phyloP scores from a whole-genome alignment of 2,797 vertebrate species.

The Sciurus carolinensis region DNA sequence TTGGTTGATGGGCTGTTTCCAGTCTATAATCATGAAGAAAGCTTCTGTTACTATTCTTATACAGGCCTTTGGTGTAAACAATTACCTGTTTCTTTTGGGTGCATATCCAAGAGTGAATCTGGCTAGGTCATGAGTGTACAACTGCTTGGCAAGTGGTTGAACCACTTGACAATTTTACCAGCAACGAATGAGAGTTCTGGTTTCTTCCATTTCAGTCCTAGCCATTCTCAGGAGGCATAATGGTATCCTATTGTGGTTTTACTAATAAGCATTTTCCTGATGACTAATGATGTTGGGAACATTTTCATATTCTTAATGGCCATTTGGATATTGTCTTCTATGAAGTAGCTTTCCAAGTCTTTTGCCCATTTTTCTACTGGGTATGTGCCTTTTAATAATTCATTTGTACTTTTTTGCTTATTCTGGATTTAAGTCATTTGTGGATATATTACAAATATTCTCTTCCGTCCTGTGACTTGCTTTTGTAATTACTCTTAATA shows the following conservation, averaged over 20 bases:
- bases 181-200: not conserved
- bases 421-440: not conserved
- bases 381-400: not conserved
- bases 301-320: slow-evolving; percentile 28
- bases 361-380: not conserved
- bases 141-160: not conserved
- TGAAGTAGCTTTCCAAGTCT: slow-evolving; percentile 47
- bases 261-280: not conserved
- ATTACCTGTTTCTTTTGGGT: not conserved
- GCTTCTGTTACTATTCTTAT: not conserved
- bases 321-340: slow-evolving; percentile 30
- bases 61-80: not conserved
- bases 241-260: not conserved
- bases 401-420: slow-evolving; percentile 17
- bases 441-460: not conserved
- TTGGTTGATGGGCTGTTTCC: slow-evolving; percentile 5
- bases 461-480: not conserved
- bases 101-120: not conserved
- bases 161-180: not conserved
- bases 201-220: not conserved
- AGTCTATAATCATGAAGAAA: not conserved
- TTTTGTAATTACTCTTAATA: slow-evolving; percentile 11
- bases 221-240: not conserved
- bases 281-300: not conserved
- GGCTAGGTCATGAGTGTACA: not conserved